phyloP scores from a whole-genome alignment of 2,797 vertebrate species.

The Notamacropus eugenii region DNA sequence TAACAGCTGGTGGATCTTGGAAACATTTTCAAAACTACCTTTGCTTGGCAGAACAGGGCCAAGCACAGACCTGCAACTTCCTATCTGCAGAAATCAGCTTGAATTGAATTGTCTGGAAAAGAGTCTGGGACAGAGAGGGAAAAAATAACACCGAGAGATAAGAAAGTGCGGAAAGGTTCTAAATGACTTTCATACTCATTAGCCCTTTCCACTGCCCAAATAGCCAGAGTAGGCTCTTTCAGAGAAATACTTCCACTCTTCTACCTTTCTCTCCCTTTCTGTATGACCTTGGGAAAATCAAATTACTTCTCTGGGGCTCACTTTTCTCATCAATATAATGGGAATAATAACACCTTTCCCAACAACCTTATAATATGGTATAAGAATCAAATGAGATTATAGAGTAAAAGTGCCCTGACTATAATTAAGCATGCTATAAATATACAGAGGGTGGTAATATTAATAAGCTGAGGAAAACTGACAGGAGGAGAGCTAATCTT shows the following conservation, averaged over 20 bases:
- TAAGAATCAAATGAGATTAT: neutral
- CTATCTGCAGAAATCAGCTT: slow-evolving; percentile 54
- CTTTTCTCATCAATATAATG: neutral
- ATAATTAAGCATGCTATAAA: neutral
- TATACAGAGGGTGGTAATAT: neutral
- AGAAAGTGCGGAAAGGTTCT: neutral
- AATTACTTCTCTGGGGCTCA: neutral
- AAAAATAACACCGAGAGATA: neutral
- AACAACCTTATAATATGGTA: neutral
- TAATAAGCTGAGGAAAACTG: neutral
- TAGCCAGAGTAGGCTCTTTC: neutral
- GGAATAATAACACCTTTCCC: neutral
- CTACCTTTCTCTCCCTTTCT: neutral
- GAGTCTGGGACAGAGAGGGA: neutral
- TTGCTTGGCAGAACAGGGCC: slow-evolving; percentile 28
- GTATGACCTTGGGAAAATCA: neutral
- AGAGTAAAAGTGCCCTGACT: neutral
- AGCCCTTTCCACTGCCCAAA: neutral
- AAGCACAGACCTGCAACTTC: neutral
- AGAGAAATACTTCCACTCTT: neutral
- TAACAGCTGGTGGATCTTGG: slow-evolving; percentile 41
- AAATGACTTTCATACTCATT: neutral
- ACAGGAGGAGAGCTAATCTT: neutral
- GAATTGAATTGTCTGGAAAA: slow-evolving; percentile 2
- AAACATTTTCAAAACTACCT: slow-evolving; percentile 57